phyloP scores from a whole-genome alignment of 2,888 invertebrate species.

The Phragmatobia fuliginosa region DNA sequence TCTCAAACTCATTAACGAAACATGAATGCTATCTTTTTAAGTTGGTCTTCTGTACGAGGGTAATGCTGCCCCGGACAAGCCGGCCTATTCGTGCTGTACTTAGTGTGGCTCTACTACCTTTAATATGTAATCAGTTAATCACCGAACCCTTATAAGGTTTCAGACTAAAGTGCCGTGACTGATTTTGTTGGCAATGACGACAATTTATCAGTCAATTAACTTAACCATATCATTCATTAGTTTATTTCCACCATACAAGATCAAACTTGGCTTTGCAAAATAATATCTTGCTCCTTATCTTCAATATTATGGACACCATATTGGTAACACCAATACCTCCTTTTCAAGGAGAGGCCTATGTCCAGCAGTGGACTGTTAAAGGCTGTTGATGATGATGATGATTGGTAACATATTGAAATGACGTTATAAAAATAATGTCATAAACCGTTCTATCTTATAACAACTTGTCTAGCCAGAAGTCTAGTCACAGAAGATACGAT shows the following conservation, averaged over 20 bases:
- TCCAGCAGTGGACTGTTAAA: no score
- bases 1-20: no score
- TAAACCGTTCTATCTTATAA: not conserved
- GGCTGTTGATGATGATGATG: no score
- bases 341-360: no score
- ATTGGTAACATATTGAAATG: not conserved
- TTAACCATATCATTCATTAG: not conserved
- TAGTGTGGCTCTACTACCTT: no score
- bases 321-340: no score
- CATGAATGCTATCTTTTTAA: no score
- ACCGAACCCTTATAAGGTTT: not conserved
- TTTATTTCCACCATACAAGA: not conserved
- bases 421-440: not conserved
- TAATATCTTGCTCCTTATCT: no score
- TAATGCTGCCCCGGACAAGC: no score
- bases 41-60: no score
- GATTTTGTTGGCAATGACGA: not conserved
- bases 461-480: not conserved
- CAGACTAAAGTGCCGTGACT: not conserved
- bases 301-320: not conserved
- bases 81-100: no score
- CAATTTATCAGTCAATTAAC: not conserved
- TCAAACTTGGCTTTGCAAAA: no score
- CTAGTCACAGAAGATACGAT: not conserved
- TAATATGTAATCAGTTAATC: not conserved